Conservation (phyloP, 2,888 invertebrate species). For the Lepidocyrtinus sp. region DNA sequence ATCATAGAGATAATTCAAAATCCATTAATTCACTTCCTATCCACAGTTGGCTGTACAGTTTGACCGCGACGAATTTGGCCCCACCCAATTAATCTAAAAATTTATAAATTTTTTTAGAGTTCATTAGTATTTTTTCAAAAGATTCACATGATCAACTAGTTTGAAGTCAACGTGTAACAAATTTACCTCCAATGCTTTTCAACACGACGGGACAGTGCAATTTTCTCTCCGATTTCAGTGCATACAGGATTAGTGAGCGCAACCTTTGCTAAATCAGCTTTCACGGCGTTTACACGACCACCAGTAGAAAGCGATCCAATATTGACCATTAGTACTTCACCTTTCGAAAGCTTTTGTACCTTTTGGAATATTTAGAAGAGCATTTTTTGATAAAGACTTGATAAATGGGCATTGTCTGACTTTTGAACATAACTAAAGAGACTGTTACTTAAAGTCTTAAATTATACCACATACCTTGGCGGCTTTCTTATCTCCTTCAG, state of each 20-base stretch:
- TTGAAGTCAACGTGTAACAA: slow-evolving; percentile 1
- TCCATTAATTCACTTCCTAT: slow-evolving; percentile 52
- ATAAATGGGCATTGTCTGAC: too few species aligned
- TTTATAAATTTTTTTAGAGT: slow-evolving; percentile 56
- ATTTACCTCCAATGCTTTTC: slow-evolving; percentile 98
- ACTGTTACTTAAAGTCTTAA: too few species aligned
- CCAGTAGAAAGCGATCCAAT: slow-evolving; percentile 99
- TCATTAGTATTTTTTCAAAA: neutral
- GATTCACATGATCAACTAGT: neutral
- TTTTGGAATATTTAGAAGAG: too few species aligned
- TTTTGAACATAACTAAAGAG: too few species aligned
- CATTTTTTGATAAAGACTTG: too few species aligned
- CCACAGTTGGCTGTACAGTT: slow-evolving; percentile 85
- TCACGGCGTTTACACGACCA: slow-evolving; percentile 94
- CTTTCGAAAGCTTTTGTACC: slow-evolving; percentile 91
- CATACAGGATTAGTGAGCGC: slow-evolving; percentile 97
- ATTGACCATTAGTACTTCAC: slow-evolving; percentile 96
- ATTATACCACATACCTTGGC: slow-evolving; percentile 90
- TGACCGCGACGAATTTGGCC: slow-evolving; percentile 98
- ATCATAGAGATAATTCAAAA: neutral
- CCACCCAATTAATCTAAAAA: slow-evolving; percentile 95
- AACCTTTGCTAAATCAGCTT: slow-evolving; percentile 97
- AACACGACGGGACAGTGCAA: slow-evolving; percentile 97
- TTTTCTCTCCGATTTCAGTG: slow-evolving; percentile 98
- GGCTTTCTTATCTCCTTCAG: slow-evolving; percentile 98